These are phyloP conservation scores for Mormyrops attenuatus DNA, from an alignment of 2,797 vertebrate genomes.

Conservation along the genomic window DNA sequence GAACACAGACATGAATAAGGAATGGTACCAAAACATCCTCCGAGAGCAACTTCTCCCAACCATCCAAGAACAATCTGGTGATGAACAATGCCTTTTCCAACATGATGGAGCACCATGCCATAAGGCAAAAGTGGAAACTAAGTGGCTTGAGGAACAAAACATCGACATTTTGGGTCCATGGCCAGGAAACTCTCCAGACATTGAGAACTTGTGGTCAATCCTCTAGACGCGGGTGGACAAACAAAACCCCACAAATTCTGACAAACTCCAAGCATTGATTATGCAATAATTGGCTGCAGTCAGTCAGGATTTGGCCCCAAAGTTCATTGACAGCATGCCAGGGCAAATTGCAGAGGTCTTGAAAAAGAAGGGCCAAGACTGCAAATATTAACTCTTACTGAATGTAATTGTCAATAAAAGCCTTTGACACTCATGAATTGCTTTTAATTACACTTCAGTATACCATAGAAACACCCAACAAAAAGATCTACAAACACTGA, in stretches of 20 bases:
- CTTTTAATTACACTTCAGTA: background rate
- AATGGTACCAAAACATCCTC: no score
- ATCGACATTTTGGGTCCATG: background rate
- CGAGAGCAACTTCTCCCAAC: background rate
- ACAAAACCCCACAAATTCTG: background rate
- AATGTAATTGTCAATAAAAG: background rate
- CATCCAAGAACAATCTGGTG: background rate
- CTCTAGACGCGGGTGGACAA: background rate
- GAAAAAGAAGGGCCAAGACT: background rate
- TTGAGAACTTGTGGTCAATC: background rate
- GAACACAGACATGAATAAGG: no score
- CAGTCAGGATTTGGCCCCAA: background rate
- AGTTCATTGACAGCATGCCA: background rate
- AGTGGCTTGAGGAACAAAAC: background rate
- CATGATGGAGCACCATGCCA: background rate
- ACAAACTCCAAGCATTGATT: background rate
- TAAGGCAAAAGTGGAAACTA: background rate
- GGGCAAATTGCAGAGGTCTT: background rate
- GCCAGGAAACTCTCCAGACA: background rate
- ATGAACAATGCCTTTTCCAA: background rate
- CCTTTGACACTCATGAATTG: background rate
- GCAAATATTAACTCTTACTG: background rate
- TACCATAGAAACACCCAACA: background rate
- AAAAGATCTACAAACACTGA: background rate
- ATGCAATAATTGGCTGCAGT: background rate